Evolutionary conservation across 2,888 invertebrate species (phyloP).

Genomic region (Caenorhabditis sp.): DNA sequence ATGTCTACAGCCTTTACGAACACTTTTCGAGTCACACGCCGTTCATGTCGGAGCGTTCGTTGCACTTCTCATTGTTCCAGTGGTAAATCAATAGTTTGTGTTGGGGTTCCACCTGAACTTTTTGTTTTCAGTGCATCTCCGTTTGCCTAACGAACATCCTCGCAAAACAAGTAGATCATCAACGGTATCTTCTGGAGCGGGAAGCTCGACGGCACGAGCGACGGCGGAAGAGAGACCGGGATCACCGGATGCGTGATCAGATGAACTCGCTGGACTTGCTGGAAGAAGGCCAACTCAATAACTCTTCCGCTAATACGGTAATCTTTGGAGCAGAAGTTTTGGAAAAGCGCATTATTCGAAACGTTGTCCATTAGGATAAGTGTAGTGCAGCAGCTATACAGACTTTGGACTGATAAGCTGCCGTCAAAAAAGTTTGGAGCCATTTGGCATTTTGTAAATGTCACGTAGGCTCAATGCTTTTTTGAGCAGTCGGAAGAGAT

Average conservation of each 20-base stretch:
- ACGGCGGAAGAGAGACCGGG: conserved; percentile 68
- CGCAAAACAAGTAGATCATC: conserved; percentile 79
- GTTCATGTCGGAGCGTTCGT: conserved; percentile 78
- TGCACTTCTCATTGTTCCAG: conserved; percentile 77
- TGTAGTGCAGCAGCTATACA: not conserved
- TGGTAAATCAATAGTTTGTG: conserved; percentile 62
- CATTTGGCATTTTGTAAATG: not conserved
- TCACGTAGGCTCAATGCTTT: conserved; percentile 11
- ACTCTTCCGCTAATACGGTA: conserved; percentile 45
- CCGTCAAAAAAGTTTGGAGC: not conserved
- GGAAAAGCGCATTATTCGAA: not conserved
- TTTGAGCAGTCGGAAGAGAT: not conserved
- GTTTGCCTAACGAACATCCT: conserved; percentile 78
- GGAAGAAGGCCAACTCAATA: conserved; percentile 55
- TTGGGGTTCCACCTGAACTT: not conserved
- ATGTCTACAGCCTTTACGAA: conserved; percentile 75
- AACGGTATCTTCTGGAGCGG: conserved; percentile 75
- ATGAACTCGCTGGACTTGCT: conserved; percentile 52
- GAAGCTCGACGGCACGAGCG: conserved; percentile 76
- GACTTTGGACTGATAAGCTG: conserved; percentile 16
- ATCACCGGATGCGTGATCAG: conserved; percentile 44
- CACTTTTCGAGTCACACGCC: conserved; percentile 77
- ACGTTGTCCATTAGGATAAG: conserved; percentile 20
- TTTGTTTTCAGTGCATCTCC: conserved; percentile 73
- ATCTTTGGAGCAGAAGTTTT: not conserved